These are phyloP conservation scores for Rhinatrema bivittatum DNA, from an alignment of 2,797 vertebrate species.

Conservation along the genomic window DNA sequence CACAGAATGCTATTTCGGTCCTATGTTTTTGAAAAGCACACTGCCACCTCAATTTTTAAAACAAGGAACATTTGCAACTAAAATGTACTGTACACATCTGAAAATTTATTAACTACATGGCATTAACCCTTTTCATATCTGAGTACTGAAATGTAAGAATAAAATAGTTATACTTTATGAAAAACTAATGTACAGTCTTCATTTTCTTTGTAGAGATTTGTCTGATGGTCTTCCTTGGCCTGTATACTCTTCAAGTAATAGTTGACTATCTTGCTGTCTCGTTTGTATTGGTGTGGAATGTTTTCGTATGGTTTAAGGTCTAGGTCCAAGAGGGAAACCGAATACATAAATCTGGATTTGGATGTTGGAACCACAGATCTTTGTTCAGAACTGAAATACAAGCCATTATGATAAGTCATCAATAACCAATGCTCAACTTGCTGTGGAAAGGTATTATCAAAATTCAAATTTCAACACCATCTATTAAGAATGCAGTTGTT, in stretches of 20 bases:
- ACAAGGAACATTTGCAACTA: conserved; percentile 50
- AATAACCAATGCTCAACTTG: no score
- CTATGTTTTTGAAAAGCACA: conserved; percentile 39
- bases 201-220: conserved; percentile 62
- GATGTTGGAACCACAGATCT: conserved; percentile 59
- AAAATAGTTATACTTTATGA: conserved; percentile 74
- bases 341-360: conserved; percentile 73
- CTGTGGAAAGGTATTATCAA: no score
- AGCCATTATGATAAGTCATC: no score
- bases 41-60: conserved; percentile 31
- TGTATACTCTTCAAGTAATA: conserved; percentile 74
- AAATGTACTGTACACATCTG: conserved; percentile 39
- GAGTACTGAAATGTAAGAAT: conserved; percentile 18
- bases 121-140: conserved; percentile 34
- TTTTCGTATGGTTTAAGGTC: conserved; percentile 91
- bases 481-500: no score
- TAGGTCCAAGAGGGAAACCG: conserved; percentile 85
- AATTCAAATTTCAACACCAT: no score
- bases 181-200: conserved; percentile 87
- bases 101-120: conserved; percentile 31
- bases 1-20: conserved; percentile 29
- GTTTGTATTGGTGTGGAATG: conserved; percentile 81
- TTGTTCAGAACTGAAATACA: conserved; percentile 57
- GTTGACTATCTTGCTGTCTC: conserved; percentile 85
- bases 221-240: conserved; percentile 54